Evolutionary conservation across 2,113 vertebrate species (phyloP).

Genomic region (Myotis yumanensis): DNA sequence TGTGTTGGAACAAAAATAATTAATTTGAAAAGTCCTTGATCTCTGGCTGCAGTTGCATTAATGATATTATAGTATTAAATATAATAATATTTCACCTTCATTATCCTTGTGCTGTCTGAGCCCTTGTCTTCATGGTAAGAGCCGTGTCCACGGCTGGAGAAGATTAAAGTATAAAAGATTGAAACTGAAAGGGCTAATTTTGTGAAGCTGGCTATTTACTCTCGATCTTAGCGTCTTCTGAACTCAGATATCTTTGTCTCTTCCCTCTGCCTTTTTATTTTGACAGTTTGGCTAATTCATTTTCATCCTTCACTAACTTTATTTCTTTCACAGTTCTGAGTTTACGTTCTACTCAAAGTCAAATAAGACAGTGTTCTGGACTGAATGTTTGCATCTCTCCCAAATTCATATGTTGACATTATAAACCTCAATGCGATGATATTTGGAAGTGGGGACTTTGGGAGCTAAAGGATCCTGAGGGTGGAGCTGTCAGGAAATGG

Average conservation of each 20-base stretch:
- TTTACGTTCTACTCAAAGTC: conserved; percentile 27
- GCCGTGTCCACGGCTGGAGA: not conserved
- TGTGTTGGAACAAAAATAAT: conserved; percentile 71
- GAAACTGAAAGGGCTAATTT: conserved; percentile 34
- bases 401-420: not conserved
- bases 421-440: not conserved
- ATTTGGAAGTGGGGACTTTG: not conserved
- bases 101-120: conserved; percentile 54
- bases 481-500: not conserved
- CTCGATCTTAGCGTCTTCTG: conserved; percentile 1
- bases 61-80: conserved; percentile 67
- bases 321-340: not conserved
- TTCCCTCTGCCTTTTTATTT: conserved; percentile 32
- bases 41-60: conserved; percentile 53
- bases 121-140: conserved; percentile 34
- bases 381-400: not conserved
- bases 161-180: conserved; percentile 65
- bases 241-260: not conserved
- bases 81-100: conserved; percentile 69
- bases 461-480: not conserved
- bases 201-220: conserved; percentile 41
- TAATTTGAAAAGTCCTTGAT: conserved; percentile 71
- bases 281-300: conserved; percentile 5
- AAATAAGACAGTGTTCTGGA: too few species aligned
- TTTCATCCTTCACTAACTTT: conserved; percentile 12